Evolutionary conservation across 2,797 vertebrate species (phyloP).

Genomic region (Melanotaenia pygmaea): DNA sequence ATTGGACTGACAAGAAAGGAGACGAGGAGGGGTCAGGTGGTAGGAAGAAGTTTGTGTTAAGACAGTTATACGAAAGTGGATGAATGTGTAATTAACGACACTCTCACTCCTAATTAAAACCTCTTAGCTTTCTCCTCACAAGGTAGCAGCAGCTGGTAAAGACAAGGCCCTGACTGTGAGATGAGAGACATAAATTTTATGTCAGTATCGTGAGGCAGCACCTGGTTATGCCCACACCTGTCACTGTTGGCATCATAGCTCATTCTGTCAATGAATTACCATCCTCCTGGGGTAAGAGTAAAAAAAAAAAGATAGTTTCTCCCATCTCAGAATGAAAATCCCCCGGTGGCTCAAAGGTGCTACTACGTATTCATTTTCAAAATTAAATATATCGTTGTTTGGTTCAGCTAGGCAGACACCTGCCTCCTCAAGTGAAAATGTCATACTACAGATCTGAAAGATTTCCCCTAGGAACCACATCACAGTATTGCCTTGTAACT

Average conservation of each 20-base stretch:
- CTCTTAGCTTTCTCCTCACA: constrained; percentile 91
- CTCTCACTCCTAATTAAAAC: constrained; percentile 96
- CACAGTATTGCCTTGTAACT: constrained; percentile 90
- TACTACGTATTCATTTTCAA: constrained; percentile 87
- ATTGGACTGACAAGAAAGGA: constrained; percentile 52
- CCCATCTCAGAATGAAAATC: constrained; percentile 80
- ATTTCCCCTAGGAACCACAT: constrained; percentile 89
- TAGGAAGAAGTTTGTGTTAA: constrained; percentile 47
- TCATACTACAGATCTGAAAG: constrained; percentile 83
- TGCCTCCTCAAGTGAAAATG: constrained; percentile 86
- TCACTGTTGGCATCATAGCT: constrained; percentile 87
- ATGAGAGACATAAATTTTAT: constrained; percentile 91
- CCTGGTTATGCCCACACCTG: constrained; percentile 91
- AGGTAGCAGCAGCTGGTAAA: constrained; percentile 90
- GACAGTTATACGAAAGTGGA: constrained; percentile 64
- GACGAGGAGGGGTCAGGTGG: constrained; percentile 54
- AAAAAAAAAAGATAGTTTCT: constrained; percentile 34
- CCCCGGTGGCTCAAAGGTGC: constrained; percentile 74
- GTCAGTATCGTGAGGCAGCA: constrained; percentile 87
- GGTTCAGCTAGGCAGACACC: constrained; percentile 87
- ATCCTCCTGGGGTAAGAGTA: constrained; percentile 83
- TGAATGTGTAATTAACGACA: constrained; percentile 89
- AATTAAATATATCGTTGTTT: constrained; percentile 91
- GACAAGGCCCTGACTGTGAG: constrained; percentile 77
- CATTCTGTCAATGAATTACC: constrained; percentile 93